phyloP scores from a whole-genome alignment of 2,797 vertebrate genomes.

The Rhinatrema bivittatum region DNA sequence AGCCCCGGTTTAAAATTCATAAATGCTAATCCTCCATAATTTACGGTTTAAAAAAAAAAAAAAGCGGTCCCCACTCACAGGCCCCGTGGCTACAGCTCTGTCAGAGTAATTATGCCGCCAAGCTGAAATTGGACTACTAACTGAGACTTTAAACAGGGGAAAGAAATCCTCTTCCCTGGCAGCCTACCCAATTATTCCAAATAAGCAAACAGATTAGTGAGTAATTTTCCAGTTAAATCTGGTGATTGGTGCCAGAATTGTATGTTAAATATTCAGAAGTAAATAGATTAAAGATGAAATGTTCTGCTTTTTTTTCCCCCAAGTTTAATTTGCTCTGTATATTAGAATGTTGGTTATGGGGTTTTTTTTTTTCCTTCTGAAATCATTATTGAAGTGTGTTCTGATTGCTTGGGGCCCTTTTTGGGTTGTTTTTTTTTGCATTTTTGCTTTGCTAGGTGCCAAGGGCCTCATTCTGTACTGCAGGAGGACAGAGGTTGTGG shows the following conservation, averaged over 20 bases:
- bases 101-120: conserved; percentile 99
- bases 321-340: conserved; percentile 72
- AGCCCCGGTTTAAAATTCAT: conserved; percentile 99
- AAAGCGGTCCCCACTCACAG: conserved; percentile 97
- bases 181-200: conserved; percentile 99
- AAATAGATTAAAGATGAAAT: conserved; percentile 91
- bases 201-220: conserved; percentile 99
- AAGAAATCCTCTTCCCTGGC: conserved; percentile 94
- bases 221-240: conserved; percentile 96
- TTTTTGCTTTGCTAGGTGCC: background rate
- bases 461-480: background rate
- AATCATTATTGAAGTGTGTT: conserved; percentile 50
- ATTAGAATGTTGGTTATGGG: too few relatives aligned
- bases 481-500: too few relatives aligned
- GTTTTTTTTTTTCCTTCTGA: conserved; percentile 48
- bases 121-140: conserved; percentile 97
- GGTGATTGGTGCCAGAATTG: conserved; percentile 91
- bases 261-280: conserved; percentile 88
- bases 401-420: conserved; percentile 39
- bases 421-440: background rate
- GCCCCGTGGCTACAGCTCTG: conserved; percentile 99
- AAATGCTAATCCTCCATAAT: conserved; percentile 99
- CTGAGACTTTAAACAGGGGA: conserved; percentile 96
- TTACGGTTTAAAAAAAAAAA: conserved; percentile 99
- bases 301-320: conserved; percentile 50